These are phyloP conservation scores for Strigamia maritima DNA, from an alignment of 2,888 invertebrate species.

Conservation along the genomic window DNA sequence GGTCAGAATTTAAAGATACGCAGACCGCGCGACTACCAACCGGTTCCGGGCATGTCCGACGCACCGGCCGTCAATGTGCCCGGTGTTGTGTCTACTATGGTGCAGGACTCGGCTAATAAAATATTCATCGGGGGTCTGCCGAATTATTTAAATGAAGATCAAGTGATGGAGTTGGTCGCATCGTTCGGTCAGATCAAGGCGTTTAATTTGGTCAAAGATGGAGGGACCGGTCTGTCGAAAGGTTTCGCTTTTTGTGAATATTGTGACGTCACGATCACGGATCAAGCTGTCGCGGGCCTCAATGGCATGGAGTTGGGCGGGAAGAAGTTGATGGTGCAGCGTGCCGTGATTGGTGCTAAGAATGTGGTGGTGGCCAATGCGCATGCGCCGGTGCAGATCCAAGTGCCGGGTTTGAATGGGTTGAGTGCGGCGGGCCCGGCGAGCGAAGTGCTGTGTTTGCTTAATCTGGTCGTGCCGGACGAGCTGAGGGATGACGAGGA, in stretches of 20 bases:
- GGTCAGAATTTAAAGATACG: slow-evolving; percentile 96
- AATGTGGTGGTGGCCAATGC: slow-evolving; percentile 57
- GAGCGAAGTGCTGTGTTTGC: slow-evolving; percentile 84
- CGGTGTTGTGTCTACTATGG: slow-evolving; percentile 77
- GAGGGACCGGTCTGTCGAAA: slow-evolving; percentile 96
- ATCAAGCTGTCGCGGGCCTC: slow-evolving; percentile 96
- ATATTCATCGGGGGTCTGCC: slow-evolving; percentile 98
- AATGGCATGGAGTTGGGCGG: slow-evolving; percentile 99
- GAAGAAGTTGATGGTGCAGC: slow-evolving; percentile 95
- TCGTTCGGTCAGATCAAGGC: slow-evolving; percentile 97
- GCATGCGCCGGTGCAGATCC: slow-evolving; percentile 79
- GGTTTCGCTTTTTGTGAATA: slow-evolving; percentile 99
- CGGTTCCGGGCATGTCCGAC: slow-evolving; percentile 92
- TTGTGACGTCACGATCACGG: slow-evolving; percentile 93
- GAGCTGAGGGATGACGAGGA: slow-evolving; percentile 96
- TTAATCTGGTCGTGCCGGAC: slow-evolving; percentile 96
- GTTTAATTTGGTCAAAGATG: slow-evolving; percentile 98
- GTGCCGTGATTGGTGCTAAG: slow-evolving; percentile 96
- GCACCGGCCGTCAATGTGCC: slow-evolving; percentile 81
- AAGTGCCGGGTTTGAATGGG: slow-evolving; percentile 89
- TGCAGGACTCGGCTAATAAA: slow-evolving; percentile 96
- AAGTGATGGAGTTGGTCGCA: slow-evolving; percentile 93
- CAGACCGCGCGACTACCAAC: slow-evolving; percentile 96
- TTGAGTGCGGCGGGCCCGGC: slow-evolving; percentile 78
- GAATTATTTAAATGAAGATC: slow-evolving; percentile 97